Evolutionary conservation across 2,888 invertebrate genomes (phyloP).

Genomic region (Xylota segnis): DNA sequence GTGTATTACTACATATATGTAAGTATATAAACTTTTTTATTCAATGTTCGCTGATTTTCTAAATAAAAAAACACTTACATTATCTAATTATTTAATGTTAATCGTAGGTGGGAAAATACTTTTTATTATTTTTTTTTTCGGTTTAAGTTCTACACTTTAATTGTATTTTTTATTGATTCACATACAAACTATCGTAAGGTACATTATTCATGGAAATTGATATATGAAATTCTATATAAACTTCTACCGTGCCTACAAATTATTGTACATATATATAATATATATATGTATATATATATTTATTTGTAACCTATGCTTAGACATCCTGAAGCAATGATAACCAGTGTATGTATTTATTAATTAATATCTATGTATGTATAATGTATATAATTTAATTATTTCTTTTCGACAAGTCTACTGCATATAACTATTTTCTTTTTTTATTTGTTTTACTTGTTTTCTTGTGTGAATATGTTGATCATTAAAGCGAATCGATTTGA

Average conservation of each 20-base stretch:
- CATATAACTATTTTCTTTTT: slow-evolving; percentile 36
- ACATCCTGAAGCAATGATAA: slow-evolving; percentile 76
- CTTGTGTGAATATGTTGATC: slow-evolving; percentile 62
- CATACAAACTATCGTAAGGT: slow-evolving; percentile 71
- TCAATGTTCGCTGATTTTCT: slow-evolving; percentile 21
- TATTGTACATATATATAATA: slow-evolving; percentile 34
- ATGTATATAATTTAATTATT: slow-evolving; percentile 32
- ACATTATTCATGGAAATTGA: slow-evolving; percentile 75
- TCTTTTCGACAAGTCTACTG: slow-evolving; percentile 63
- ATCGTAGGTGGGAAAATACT: slow-evolving; percentile 73
- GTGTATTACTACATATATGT: background rate
- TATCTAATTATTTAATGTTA: slow-evolving; percentile 63
- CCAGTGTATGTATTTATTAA: slow-evolving; percentile 70
- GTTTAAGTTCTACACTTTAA: slow-evolving; percentile 16
- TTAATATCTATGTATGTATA: slow-evolving; percentile 32
- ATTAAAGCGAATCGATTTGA: slow-evolving; percentile 72
- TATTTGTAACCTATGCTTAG: slow-evolving; percentile 70
- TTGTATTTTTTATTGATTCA: slow-evolving; percentile 34
- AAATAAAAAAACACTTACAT: slow-evolving; percentile 10
- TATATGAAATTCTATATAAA: slow-evolving; percentile 73
- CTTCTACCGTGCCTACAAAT: slow-evolving; percentile 68
- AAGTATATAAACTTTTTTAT: slow-evolving; percentile 13
- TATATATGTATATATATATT: slow-evolving; percentile 37
- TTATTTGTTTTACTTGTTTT: background rate
- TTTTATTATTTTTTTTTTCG: slow-evolving; percentile 21